Conservation (phyloP, 2,888 invertebrate species). For the Drosophila meridionalis region DNA sequence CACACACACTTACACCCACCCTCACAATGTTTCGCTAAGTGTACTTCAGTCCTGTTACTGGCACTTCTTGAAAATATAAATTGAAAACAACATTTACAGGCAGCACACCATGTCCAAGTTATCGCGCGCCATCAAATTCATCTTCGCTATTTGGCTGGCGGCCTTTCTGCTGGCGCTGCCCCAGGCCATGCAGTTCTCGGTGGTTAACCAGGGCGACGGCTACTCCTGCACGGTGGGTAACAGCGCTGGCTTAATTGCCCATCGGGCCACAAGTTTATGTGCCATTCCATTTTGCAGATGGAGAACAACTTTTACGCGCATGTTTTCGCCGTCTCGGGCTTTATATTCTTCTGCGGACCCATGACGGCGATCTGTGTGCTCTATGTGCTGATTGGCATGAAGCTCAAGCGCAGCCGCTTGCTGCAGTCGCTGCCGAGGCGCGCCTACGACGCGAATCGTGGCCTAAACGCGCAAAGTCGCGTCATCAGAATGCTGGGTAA, state of each 20-base stretch:
- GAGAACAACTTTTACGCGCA: constrained; percentile 86
- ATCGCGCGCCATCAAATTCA: constrained; percentile 92
- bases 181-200: constrained; percentile 87
- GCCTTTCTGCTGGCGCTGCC: constrained; percentile 91
- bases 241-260: constrained; percentile 21
- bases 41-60: constrained; percentile 1
- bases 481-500: constrained; percentile 93
- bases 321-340: constrained; percentile 92
- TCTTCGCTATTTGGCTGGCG: constrained; percentile 92
- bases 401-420: constrained; percentile 88
- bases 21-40: neutral
- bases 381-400: constrained; percentile 91
- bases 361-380: constrained; percentile 94
- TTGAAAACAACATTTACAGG: constrained; percentile 61
- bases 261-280: constrained; percentile 11
- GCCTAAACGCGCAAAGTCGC: constrained; percentile 87
- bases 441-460: constrained; percentile 85
- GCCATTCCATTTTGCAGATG: constrained; percentile 71
- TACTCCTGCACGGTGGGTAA: constrained; percentile 83
- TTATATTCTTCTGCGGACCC: constrained; percentile 93
- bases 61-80: constrained; percentile 1
- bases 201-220: constrained; percentile 81
- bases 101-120: constrained; percentile 94
- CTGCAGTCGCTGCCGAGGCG: constrained; percentile 87
- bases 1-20: neutral